These are phyloP conservation scores for Hyppa rectilinea DNA, from an alignment of 2,888 invertebrate species.

Conservation along the genomic window DNA sequence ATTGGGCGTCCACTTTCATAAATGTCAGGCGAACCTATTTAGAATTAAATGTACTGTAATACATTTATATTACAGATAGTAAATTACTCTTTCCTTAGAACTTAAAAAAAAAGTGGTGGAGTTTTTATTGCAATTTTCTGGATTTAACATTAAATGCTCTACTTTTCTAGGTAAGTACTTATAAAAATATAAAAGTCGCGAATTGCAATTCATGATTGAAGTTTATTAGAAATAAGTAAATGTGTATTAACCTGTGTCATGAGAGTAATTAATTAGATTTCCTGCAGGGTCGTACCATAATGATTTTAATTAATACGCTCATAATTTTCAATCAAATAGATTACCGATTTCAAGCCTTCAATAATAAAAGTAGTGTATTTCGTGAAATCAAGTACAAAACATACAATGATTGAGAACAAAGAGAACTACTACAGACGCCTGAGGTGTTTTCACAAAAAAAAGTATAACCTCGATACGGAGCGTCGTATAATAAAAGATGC, in stretches of 20 bases:
- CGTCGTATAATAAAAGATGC: constrained; percentile 71
- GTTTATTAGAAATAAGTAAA: background rate
- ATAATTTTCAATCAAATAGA: background rate
- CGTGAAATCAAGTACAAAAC: constrained; percentile 16
- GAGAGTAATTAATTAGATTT: background rate
- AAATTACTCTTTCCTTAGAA: constrained; percentile 5
- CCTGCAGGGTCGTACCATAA: background rate
- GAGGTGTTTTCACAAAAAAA: constrained; percentile 48
- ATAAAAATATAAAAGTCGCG: background rate
- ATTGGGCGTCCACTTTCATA: constrained; percentile 52
- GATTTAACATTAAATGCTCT: background rate
- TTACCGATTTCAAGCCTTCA: background rate
- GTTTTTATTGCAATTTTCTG: background rate
- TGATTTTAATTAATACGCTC: background rate
- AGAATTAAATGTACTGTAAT: constrained; percentile 31
- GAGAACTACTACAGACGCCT: constrained; percentile 40
- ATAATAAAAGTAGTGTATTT: background rate
- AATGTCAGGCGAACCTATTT: constrained; percentile 50
- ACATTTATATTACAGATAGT: constrained; percentile 7
- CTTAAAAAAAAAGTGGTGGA: background rate
- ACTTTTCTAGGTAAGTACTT: background rate
- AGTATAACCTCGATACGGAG: constrained; percentile 56
- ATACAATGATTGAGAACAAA: constrained; percentile 20
- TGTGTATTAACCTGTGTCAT: background rate
- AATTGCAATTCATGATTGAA: background rate